A percentile compares a stretch with the other conserved stretches of the same genome.
Evolutionary conservation across 1,140 invertebrate species (phyloP).

Genomic region (Pectinophora gossypiella): DNA sequence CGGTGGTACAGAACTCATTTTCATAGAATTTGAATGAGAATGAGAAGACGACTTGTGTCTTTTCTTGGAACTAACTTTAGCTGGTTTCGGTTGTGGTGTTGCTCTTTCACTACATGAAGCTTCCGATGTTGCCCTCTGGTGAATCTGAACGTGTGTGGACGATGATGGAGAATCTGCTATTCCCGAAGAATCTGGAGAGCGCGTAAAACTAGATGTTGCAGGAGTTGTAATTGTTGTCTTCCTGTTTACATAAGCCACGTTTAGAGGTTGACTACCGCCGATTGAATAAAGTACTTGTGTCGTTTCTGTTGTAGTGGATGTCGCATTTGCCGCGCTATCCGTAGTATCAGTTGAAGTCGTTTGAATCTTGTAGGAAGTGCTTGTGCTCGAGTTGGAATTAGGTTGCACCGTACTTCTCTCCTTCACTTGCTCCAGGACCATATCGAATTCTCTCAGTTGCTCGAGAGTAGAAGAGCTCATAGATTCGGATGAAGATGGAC

Average conservation of each 20-base stretch:
- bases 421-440: slow-evolving; percentile 87
- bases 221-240: slow-evolving; percentile 48
- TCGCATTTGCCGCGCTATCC: slow-evolving; percentile 30
- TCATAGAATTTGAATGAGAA: slow-evolving; percentile 75
- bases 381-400: slow-evolving; percentile 25
- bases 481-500: slow-evolving; percentile 55
- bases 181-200: slow-evolving; percentile 63
- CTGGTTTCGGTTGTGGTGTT: slow-evolving; percentile 46
- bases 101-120: slow-evolving; percentile 60
- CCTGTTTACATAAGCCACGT: slow-evolving; percentile 67
- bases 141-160: slow-evolving; percentile 46
- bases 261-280: slow-evolving; percentile 60
- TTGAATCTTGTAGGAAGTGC: slow-evolving; percentile 33
- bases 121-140: slow-evolving; percentile 62
- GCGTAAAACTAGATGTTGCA: slow-evolving; percentile 43
- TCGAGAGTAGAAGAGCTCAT: slow-evolving; percentile 80
- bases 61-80: slow-evolving; percentile 69
- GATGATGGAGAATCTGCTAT: slow-evolving; percentile 60
- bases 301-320: slow-evolving; percentile 36
- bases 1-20: slow-evolving; percentile 80
- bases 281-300: slow-evolving; percentile 67
- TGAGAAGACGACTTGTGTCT: slow-evolving; percentile 75
- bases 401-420: slow-evolving; percentile 80
- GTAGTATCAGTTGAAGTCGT: slow-evolving; percentile 38
- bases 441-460: slow-evolving; percentile 87